These are phyloP conservation scores for Sparus aurata DNA, from an alignment of 2,797 vertebrate species.

Conservation along the genomic window DNA sequence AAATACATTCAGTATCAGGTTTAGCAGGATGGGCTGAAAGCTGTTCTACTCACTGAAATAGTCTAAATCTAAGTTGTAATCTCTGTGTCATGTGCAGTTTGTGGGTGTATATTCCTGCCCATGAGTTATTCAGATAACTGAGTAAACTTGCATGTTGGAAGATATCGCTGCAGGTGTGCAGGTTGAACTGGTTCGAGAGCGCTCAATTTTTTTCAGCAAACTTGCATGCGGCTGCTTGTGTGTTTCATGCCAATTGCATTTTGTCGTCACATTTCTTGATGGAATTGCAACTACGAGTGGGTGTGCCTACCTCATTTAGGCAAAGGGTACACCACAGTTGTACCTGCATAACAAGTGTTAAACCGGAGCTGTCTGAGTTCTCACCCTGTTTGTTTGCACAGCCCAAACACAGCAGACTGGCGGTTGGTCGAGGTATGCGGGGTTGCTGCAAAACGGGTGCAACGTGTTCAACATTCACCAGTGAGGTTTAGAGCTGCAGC, in stretches of 20 bases:
- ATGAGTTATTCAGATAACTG: background rate
- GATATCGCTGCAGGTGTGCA: background rate
- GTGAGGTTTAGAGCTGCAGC: too few species aligned
- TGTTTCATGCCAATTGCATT: background rate
- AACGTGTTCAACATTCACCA: slow-evolving; percentile 20
- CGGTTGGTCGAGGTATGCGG: slow-evolving; percentile 13
- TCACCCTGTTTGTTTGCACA: background rate
- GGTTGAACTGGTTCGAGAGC: background rate
- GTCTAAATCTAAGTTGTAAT: background rate
- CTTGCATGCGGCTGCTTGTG: background rate
- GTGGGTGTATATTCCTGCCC: background rate
- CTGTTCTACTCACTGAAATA: background rate
- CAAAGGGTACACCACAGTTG: background rate
- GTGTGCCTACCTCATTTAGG: slow-evolving; percentile 17
- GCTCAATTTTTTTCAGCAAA: background rate
- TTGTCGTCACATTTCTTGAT: background rate
- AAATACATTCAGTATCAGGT: background rate
- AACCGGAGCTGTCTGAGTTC: background rate
- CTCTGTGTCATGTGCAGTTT: background rate
- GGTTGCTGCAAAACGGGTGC: slow-evolving; percentile 38
- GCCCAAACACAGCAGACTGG: background rate
- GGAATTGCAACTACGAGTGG: background rate
- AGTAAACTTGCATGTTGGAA: background rate
- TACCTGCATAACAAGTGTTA: slow-evolving; percentile 36
- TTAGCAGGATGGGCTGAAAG: background rate